Percentiles rank a stretch among this genome's conserved stretches.
Conservation (phyloP, 2,113 vertebrate genomes). For the Capreolus pygargus region DNA sequence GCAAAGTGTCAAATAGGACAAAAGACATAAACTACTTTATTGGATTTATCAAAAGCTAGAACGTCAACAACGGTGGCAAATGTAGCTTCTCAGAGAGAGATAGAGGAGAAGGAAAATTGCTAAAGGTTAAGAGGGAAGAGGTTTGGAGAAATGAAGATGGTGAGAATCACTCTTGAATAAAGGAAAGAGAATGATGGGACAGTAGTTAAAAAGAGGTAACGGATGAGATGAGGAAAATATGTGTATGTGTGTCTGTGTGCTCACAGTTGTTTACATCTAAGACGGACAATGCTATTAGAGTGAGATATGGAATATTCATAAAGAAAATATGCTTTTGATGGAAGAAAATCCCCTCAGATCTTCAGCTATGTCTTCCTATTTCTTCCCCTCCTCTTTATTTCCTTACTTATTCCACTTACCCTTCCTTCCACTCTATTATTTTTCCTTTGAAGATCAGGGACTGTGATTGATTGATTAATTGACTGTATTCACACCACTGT, state of each 20-base stretch:
- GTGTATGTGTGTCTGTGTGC: rapidly evolving
- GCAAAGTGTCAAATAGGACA: not conserved
- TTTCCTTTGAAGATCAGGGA: not conserved
- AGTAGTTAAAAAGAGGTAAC: not conserved
- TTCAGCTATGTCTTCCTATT: not conserved
- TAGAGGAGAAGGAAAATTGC: not conserved
- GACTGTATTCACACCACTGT: not conserved
- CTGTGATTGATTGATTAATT: not conserved
- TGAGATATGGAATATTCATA: not conserved
- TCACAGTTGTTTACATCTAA: not conserved
- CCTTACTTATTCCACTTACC: not conserved
- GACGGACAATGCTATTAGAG: not conserved
- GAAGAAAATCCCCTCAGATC: not conserved
- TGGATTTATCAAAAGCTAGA: not conserved
- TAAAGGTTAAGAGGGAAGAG: not conserved
- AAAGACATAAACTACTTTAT: not conserved
- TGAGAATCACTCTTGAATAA: not conserved
- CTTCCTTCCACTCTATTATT: not conserved
- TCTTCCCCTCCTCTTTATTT: not conserved
- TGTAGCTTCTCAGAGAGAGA: not conserved
- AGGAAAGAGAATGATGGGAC: not conserved
- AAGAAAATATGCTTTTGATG: not conserved
- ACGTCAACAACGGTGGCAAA: not conserved
- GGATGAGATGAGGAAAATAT: not conserved
- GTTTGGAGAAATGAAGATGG: not conserved